Evolutionary conservation across 1,140 invertebrate species (phyloP).

Genomic region (Phenacoccus solenopsis): DNA sequence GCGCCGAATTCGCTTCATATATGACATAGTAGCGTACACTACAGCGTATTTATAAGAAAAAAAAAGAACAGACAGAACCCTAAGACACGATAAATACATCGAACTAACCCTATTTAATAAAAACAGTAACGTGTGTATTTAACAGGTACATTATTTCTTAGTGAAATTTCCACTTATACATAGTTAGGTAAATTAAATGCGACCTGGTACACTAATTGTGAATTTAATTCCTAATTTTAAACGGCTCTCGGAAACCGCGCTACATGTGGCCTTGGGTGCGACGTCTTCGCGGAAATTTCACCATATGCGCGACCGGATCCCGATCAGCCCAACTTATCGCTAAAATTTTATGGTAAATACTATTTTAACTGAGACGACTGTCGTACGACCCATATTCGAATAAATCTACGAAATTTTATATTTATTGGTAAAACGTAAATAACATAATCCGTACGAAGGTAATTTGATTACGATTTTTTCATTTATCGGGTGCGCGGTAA

Average conservation of each 20-base stretch:
- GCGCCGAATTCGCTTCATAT: neutral
- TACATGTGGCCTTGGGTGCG: neutral
- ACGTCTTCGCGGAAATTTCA: neutral
- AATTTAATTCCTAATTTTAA: slow-evolving; percentile 12
- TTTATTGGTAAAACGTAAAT: neutral
- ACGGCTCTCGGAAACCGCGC: neutral
- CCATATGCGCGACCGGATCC: neutral
- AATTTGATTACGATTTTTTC: neutral
- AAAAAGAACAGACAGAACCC: neutral
- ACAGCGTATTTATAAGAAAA: no score
- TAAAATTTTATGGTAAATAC: neutral
- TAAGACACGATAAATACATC: neutral
- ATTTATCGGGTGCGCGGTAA: no score
- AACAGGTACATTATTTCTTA: slow-evolving; percentile 13
- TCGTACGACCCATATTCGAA: neutral
- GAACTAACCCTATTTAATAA: no score
- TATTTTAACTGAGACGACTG: neutral
- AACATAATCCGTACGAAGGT: neutral
- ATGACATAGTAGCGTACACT: no score
- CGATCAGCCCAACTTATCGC: neutral
- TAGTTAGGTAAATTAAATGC: slow-evolving; percentile 15
- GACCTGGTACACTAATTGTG: slow-evolving; percentile 15
- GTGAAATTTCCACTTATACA: neutral
- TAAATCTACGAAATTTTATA: neutral
- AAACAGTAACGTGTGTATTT: slow-evolving; percentile 8